A percentile compares a stretch with the other conserved stretches of the same genome.
phyloP scores from a whole-genome alignment of 2,797 vertebrate species.

The Martes flavigula region DNA sequence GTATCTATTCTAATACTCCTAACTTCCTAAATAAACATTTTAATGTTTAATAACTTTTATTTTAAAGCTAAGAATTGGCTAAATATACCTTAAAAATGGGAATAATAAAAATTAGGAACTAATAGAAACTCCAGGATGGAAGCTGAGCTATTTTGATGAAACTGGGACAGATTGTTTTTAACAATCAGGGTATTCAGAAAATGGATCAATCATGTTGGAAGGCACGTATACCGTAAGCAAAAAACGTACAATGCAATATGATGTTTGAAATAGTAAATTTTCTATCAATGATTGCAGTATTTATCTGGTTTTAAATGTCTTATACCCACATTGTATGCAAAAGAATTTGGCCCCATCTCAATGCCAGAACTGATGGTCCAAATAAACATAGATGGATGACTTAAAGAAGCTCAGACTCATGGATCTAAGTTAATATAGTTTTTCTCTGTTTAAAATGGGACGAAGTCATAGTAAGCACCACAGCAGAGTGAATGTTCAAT shows the following conservation, averaged over 20 bases:
- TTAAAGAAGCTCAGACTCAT: neutral
- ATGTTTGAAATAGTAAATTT: neutral
- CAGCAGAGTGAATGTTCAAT: neutral
- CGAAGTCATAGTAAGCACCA: neutral
- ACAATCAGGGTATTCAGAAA: neutral
- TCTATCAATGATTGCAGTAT: neutral
- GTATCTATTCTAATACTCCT: neutral
- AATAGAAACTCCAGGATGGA: neutral
- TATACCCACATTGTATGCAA: neutral
- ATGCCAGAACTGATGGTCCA: neutral
- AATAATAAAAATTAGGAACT: neutral
- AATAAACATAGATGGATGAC: neutral
- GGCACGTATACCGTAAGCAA: neutral
- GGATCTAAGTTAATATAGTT: neutral
- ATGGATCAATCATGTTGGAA: constrained; percentile 20
- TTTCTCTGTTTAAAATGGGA: neutral
- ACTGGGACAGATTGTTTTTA: neutral
- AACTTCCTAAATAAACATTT: neutral
- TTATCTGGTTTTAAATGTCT: neutral
- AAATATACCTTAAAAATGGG: neutral
- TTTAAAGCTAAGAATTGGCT: neutral
- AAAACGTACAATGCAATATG: neutral
- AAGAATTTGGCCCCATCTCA: neutral
- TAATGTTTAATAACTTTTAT: neutral
- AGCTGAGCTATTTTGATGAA: neutral